Evolutionary conservation across 1,140 invertebrate species (phyloP).

Genomic region (Pachypeltis micranthus): DNA sequence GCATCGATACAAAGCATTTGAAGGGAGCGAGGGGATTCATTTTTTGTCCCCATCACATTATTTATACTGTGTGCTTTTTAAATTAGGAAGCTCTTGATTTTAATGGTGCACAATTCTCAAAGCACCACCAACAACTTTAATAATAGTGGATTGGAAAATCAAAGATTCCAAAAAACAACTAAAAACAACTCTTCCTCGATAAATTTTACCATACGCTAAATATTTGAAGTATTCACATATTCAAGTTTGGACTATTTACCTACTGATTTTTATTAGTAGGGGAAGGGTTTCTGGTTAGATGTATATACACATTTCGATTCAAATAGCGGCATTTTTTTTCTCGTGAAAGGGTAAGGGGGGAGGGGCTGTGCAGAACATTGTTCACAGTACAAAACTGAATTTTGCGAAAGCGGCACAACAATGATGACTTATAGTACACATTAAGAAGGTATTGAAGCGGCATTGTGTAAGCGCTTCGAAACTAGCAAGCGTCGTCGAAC

Average conservation of each 20-base stretch:
- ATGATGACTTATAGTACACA: too few relatives aligned
- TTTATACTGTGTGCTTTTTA: constrained; percentile 7
- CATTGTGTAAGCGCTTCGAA: too few relatives aligned
- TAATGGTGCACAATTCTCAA: constrained; percentile 18
- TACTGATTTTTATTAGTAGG: too few relatives aligned
- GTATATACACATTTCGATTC: neutral
- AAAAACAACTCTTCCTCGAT: neutral
- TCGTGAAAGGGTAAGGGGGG: neutral
- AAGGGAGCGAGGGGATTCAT: too few relatives aligned
- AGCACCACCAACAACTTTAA: constrained; percentile 18
- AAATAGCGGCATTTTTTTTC: neutral
- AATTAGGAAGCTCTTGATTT: constrained; percentile 22
- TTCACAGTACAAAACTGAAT: too few relatives aligned
- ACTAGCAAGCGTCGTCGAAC: too few relatives aligned
- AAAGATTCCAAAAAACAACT: neutral
- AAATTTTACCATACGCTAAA: neutral
- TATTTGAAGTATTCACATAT: neutral
- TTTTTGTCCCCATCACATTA: neutral
- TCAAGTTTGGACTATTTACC: neutral
- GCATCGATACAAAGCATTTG: too few relatives aligned
- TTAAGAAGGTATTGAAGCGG: too few relatives aligned
- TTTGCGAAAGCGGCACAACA: too few relatives aligned
- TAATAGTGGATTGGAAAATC: constrained; percentile 4
- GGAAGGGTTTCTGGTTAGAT: too few relatives aligned
- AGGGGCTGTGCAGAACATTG: too few relatives aligned